A percentile compares a stretch with the other conserved stretches of the same genome.
Evolutionary conservation across 2,797 vertebrate genomes (phyloP).

Genomic region (Serranus cabrilla): DNA sequence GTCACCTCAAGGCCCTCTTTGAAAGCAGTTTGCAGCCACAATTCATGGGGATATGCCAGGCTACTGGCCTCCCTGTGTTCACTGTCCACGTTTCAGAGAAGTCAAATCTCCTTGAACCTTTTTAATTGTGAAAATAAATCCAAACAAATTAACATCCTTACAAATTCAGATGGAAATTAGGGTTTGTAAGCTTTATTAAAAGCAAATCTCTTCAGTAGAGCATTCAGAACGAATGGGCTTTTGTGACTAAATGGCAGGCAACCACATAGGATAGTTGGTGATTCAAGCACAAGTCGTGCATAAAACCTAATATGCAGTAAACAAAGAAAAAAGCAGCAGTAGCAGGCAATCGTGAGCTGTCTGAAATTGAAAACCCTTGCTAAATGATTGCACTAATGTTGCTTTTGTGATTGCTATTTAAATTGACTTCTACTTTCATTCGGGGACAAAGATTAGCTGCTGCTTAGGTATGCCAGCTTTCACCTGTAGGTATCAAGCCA

Average conservation of each 20-base stretch:
- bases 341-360: slow-evolving; percentile 1
- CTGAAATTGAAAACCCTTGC: slow-evolving; percentile 36
- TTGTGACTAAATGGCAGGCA: slow-evolving; percentile 18
- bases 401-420: slow-evolving; percentile 23
- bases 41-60: neutral
- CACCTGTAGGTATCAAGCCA: neutral
- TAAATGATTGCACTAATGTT: slow-evolving; percentile 37
- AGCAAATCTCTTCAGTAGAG: slow-evolving; percentile 23
- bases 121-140: slow-evolving; percentile 15
- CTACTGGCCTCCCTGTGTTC: neutral
- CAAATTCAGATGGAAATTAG: slow-evolving; percentile 16
- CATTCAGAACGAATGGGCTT: slow-evolving; percentile 27
- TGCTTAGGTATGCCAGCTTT: slow-evolving; percentile 1
- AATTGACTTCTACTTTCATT: slow-evolving; percentile 34
- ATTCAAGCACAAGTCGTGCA: slow-evolving; percentile 32
- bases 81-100: neutral
- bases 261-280: slow-evolving; percentile 12
- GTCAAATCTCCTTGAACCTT: neutral
- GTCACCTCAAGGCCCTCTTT: slow-evolving; percentile 22
- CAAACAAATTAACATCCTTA: neutral
- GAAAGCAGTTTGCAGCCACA: neutral
- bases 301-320: slow-evolving; percentile 49
- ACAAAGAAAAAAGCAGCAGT: slow-evolving; percentile 26
- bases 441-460: slow-evolving; percentile 9
- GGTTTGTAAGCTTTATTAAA: slow-evolving; percentile 35